These are phyloP conservation scores for Dynastes maya DNA, from an alignment of 2,888 invertebrate genomes.

Conservation along the genomic window DNA sequence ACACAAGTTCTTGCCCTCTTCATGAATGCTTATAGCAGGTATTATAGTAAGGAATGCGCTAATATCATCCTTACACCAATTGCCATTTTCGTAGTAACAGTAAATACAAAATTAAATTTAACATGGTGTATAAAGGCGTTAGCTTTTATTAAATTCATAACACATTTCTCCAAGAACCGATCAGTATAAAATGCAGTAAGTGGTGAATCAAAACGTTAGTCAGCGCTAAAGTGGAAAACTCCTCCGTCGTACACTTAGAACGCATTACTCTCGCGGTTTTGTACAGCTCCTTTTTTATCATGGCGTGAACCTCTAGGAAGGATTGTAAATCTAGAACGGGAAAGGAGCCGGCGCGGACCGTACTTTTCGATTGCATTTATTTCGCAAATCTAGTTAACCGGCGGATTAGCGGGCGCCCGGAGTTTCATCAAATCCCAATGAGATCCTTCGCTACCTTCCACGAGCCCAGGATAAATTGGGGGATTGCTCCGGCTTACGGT, in stretches of 20 bases:
- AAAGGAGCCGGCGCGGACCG: constrained; percentile 20
- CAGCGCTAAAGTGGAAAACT: no score
- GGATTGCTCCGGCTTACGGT: constrained; percentile 70
- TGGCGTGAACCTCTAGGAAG: background rate
- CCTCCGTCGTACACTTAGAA: background rate
- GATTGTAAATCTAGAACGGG: constrained; percentile 36
- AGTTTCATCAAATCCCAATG: constrained; percentile 72
- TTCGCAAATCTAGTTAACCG: constrained; percentile 71
- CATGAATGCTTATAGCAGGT: no score
- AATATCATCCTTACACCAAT: no score
- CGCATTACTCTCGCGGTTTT: constrained; percentile 4
- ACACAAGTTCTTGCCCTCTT: no score
- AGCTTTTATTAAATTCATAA: no score
- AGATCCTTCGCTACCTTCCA: constrained; percentile 70
- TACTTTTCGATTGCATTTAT: constrained; percentile 65
- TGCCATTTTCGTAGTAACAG: no score
- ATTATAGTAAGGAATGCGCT: no score
- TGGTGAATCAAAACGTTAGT: no score
- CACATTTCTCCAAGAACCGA: no score
- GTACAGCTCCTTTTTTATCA: constrained; percentile 23
- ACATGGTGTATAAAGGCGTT: no score
- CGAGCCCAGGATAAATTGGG: constrained; percentile 70
- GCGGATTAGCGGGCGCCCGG: constrained; percentile 70
- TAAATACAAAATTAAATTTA: no score
- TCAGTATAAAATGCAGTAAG: no score